Evolutionary conservation across 2,888 invertebrate species (phyloP).

Genomic region (Orthosia cruda): DNA sequence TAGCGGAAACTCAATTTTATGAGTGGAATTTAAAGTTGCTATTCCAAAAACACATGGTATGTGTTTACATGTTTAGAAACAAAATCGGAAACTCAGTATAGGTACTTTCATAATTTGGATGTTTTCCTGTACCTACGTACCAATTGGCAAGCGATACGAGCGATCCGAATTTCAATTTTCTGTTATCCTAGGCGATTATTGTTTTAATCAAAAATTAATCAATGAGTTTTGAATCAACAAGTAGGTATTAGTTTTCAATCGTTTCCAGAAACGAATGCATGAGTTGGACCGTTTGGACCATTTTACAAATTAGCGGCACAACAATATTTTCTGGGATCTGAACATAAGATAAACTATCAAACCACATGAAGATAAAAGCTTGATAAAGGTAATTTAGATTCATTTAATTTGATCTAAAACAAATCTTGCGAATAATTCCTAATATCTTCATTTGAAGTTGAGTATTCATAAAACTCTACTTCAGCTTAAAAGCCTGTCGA

Average conservation of each 20-base stretch:
- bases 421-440: no score
- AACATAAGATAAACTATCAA: no score
- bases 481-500: no score
- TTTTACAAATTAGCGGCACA: background rate
- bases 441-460: no score
- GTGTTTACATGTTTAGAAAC: background rate
- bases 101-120: constrained; percentile 23
- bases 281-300: background rate
- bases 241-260: constrained; percentile 39
- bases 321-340: no score
- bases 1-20: background rate
- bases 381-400: background rate
- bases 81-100: background rate
- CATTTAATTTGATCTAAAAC: background rate
- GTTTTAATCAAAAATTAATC: constrained; percentile 40
- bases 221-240: constrained; percentile 29
- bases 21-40: no score
- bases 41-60: background rate
- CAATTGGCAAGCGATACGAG: constrained; percentile 33
- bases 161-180: constrained; percentile 18
- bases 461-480: no score
- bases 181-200: constrained; percentile 35
- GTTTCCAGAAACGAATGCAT: constrained; percentile 19
- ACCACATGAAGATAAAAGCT: background rate
- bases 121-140: constrained; percentile 23